Evolutionary conservation across 23 tunicate species (phyloP), one percentile per base, ranked within the genome.

Genomic region (Diplosoma virens): DNA sequence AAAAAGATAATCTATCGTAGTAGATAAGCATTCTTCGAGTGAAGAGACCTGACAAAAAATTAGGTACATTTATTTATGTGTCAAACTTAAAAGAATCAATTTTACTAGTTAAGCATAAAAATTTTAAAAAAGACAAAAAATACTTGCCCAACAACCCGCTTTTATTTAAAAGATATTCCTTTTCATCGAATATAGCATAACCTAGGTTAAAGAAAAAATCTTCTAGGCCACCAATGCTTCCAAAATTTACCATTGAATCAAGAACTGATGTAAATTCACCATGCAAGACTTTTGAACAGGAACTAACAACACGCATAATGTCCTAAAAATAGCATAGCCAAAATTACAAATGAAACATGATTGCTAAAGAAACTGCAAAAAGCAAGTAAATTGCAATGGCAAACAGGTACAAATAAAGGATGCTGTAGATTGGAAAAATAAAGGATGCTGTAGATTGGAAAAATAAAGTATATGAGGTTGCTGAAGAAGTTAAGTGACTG

Each of bases 21-120:
- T 89, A 70, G 5, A 89, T 61, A 21, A 77, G 54, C 84, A 89
- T 82, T 78, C 84, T 56, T 66, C 96, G 67, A 33, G 84, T 76
- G 74, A 89, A 89, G 25, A 82, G 45, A 20, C 87, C 96, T 89
- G 52, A 29, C 59, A 55, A 73, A 32, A 67, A 33, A 34, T n/a
- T n/a, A n/a, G n/a, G n/a, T n/a, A n/a, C n/a, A n/a, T n/a, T n/a
- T n/a, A n/a, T n/a, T n/a, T n/a, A n/a, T n/a, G n/a, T n/a, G n/a
- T n/a, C n/a, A n/a, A n/a, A n/a, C n/a, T n/a, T n/a, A n/a, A n/a
- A n/a, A n/a, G n/a, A n/a, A n/a, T n/a, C n/a, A n/a, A n/a, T n/a
- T n/a, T n/a, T n/a, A n/a, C n/a, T n/a, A n/a, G n/a, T n/a, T n/a
- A n/a, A n/a, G n/a, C n/a, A n/a, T n/a, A n/a, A n/a, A n/a, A n/a